Evolutionary conservation across 2,113 vertebrate species (phyloP).

Genomic region (Lontra canadensis): DNA sequence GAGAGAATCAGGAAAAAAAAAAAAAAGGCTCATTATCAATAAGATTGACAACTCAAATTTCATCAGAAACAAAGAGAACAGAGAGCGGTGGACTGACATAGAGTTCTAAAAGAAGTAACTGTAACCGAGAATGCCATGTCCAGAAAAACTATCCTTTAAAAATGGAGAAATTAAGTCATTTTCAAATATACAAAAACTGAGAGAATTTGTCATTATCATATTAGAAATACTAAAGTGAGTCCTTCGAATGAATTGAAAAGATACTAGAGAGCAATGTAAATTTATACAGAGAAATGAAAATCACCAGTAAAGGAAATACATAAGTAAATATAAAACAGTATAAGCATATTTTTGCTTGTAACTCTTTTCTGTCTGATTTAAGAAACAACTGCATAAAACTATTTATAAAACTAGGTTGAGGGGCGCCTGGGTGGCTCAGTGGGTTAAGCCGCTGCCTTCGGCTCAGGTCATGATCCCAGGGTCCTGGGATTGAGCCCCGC

Average conservation of each 20-base stretch:
- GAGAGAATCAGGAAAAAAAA: background rate
- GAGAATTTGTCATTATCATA: background rate
- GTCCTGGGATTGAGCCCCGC: too few relatives aligned
- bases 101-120: background rate
- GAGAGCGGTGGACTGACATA: background rate
- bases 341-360: background rate
- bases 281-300: background rate
- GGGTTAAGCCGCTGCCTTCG: too few relatives aligned
- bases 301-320: background rate
- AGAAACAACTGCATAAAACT: background rate
- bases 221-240: background rate
- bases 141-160: background rate
- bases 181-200: background rate
- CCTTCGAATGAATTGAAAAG: background rate
- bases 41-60: background rate
- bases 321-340: background rate
- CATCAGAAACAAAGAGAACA: background rate
- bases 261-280: background rate
- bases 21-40: background rate
- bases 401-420: background rate
- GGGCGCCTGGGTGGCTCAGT: too few relatives aligned
- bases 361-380: background rate
- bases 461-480: too few relatives aligned
- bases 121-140: background rate
- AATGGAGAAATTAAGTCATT: background rate